Evolutionary conservation across 53 echinoderm and acorn worm genomes (phyloP), one percentile per base, ranked within the genome.

Genomic region (Mesocentrotus franciscanus): DNA sequence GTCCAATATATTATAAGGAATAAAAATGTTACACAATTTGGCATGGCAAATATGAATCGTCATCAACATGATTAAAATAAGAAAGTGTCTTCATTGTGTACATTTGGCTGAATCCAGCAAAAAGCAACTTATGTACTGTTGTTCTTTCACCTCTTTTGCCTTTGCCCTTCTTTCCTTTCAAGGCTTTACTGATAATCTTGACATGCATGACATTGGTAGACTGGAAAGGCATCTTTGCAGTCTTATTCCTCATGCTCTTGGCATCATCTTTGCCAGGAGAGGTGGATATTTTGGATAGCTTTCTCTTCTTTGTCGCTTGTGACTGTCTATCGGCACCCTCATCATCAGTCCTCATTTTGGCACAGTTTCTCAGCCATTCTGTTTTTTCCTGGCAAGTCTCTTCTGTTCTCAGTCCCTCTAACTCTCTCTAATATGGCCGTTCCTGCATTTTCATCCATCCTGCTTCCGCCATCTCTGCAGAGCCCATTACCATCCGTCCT

Each of bases 101-200:
- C 17, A 2, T 72, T 72, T 72, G 72, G 10, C 72, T 29, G 30
- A 72, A n/a, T 27, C 16, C 29, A 9, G 72, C 72, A 72, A 0
- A 10, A 72, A 72, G 27, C 66, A 18, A 30, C 72, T 30, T 72
- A 10, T 29, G 10, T 29, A 72, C 24, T 22, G 32, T 74, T 10
- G 9, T 17, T 71, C 11, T 93, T 93, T 94, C 89, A 34, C 92
- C 84, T 78, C 96, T 97, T 70, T 96, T 93, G 81, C 81, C 36
- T 42, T 95, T 97, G 29, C 95, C 90, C 78, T 95, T 97, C 83
- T 96, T 97, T 78, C 94, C 90, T 61, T 97, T 97, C 79, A 85
- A 57, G 30, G 71, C 71, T 60, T 96, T 96, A 1, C 93, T 95
- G n/a, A 96, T 94, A 15, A 96, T 94, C 94, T 97, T 97, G 91